Evolutionary conservation across 1,140 invertebrate genomes (phyloP).

Genomic region (Oscheius sp.): DNA sequence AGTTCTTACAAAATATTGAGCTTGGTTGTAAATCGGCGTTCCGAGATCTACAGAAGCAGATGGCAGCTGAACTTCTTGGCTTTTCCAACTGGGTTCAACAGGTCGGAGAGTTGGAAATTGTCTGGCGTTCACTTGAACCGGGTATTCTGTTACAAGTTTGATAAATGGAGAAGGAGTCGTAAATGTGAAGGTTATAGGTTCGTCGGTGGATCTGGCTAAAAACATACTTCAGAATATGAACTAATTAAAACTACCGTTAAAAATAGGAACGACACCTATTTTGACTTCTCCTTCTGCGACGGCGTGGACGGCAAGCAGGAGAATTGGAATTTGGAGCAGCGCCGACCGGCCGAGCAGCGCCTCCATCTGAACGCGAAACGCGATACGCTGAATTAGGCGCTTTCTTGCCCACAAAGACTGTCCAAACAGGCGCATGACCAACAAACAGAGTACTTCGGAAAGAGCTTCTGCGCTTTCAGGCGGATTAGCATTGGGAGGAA

Average conservation of each 20-base stretch:
- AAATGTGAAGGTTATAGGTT: background rate
- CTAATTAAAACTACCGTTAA: background rate
- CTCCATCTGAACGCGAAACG: background rate
- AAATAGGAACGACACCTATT: background rate
- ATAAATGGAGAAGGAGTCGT: background rate
- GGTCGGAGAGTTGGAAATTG: background rate
- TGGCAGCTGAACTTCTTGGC: too few relatives aligned
- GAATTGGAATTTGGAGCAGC: background rate
- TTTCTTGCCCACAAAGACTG: background rate
- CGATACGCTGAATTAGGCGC: background rate
- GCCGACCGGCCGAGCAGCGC: too few relatives aligned
- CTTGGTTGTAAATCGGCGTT: background rate
- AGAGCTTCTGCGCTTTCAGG: too few relatives aligned
- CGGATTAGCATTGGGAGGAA: too few relatives aligned
- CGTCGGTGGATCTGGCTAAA: background rate
- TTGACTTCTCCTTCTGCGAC: background rate
- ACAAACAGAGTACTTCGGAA: too few relatives aligned
- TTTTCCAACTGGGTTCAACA: background rate
- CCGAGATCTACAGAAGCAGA: too few relatives aligned
- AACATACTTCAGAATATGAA: background rate
- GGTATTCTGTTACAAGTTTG: background rate
- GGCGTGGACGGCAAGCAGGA: background rate
- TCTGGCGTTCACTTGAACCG: background rate
- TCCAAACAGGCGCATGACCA: background rate
- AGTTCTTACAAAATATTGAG: background rate